phyloP scores from a whole-genome alignment of 2,888 invertebrate species.

The Heliconius aoede region DNA sequence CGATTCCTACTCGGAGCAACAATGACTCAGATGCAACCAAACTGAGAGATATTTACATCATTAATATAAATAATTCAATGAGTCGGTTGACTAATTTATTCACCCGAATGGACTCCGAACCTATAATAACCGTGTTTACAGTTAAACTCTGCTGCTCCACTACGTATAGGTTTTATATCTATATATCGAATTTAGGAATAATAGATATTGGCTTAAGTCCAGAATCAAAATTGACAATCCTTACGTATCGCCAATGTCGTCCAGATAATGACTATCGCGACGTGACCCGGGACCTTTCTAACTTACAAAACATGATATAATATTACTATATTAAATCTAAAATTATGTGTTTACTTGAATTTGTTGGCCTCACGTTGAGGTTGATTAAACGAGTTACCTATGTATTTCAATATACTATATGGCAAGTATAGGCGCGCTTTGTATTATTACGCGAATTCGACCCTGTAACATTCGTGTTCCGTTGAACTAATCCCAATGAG shows the following conservation, averaged over 20 bases:
- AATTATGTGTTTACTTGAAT: conserved; percentile 1
- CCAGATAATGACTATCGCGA: conserved; percentile 31
- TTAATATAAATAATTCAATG: neutral
- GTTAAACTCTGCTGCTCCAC: neutral
- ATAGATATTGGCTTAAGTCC: neutral
- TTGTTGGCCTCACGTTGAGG: neutral
- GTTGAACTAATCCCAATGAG: neutral
- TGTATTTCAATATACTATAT: neutral
- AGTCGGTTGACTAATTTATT: neutral
- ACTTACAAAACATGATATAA: conserved; percentile 29
- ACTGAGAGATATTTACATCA: neutral
- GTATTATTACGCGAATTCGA: neutral
- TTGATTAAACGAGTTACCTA: neutral
- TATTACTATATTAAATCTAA: neutral
- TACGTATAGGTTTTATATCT: neutral
- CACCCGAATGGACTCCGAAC: too few species aligned
- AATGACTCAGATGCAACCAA: too few species aligned
- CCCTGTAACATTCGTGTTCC: too few species aligned
- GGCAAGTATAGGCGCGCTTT: neutral
- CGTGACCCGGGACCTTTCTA: conserved; percentile 42
- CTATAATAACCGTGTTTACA: neutral
- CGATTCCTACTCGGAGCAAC: too few species aligned
- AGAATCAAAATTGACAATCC: conserved; percentile 16
- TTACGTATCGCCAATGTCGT: conserved; percentile 41
- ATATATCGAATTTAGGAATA: neutral